Percentiles rank a stretch among this genome's conserved stretches.
These are phyloP conservation scores for Lindbergichthys nudifrons DNA, from an alignment of 2,797 vertebrate genomes.

Conservation along the genomic window DNA sequence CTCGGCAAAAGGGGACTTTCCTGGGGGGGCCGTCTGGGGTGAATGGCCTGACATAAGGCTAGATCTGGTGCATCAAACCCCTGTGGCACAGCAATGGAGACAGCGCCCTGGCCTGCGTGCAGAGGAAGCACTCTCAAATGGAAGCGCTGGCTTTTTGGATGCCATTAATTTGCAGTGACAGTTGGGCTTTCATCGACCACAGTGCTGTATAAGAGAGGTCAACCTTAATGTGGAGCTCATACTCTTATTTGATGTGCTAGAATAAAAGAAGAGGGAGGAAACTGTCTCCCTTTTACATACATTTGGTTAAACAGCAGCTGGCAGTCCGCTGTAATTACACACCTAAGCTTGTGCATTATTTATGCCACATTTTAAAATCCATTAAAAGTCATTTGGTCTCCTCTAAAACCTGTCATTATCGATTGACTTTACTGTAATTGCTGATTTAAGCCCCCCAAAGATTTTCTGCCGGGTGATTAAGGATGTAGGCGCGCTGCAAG, in stretches of 20 bases:
- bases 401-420: slow-evolving; percentile 83
- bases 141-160: slow-evolving; percentile 46
- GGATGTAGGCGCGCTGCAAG: slow-evolving; percentile 56
- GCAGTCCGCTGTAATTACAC: slow-evolving; percentile 75
- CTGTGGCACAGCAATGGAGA: slow-evolving; percentile 48
- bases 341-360: slow-evolving; percentile 81
- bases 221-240: slow-evolving; percentile 35
- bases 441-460: slow-evolving; percentile 79
- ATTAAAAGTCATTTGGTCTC: slow-evolving; percentile 80
- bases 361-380: slow-evolving; percentile 83
- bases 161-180: slow-evolving; percentile 71
- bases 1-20: not conserved
- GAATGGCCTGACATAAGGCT: slow-evolving; percentile 44
- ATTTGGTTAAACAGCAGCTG: slow-evolving; percentile 79
- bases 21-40: slow-evolving; percentile 28
- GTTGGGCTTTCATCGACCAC: slow-evolving; percentile 60
- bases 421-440: slow-evolving; percentile 86
- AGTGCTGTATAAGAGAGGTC: slow-evolving; percentile 63
- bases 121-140: slow-evolving; percentile 41
- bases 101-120: slow-evolving; percentile 38
- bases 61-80: slow-evolving; percentile 51
- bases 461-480: slow-evolving; percentile 83
- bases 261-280: slow-evolving; percentile 21
- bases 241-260: slow-evolving; percentile 31
- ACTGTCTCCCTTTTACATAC: slow-evolving; percentile 64